Percentiles rank a stretch among this genome's conserved stretches.
These are phyloP conservation scores for Notolepis coatsorum DNA, from an alignment of 2,797 vertebrate genomes.

Conservation along the genomic window DNA sequence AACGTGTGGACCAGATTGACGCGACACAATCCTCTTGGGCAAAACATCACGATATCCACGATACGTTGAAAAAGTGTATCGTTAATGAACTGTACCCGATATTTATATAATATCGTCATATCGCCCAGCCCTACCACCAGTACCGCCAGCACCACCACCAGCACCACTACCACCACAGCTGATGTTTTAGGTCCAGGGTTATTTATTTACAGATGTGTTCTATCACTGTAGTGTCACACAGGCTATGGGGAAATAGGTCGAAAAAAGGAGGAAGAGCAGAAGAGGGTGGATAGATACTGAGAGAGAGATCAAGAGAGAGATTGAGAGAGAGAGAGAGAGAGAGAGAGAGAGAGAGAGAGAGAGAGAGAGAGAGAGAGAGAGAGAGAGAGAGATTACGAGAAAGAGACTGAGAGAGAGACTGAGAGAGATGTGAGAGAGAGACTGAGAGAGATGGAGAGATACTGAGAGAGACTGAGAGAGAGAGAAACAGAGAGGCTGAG, in stretches of 20 bases:
- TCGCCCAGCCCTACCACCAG: conserved; percentile 26
- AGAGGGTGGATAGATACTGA: conserved; percentile 24
- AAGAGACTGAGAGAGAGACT: not conserved
- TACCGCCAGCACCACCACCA: conserved; percentile 28
- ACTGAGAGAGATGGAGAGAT: not conserved
- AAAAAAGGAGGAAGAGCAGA: conserved; percentile 44
- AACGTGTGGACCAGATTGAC: no score
- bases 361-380: conserved; percentile 16
- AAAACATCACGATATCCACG: no score
- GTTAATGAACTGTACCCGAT: no score
- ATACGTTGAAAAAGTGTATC: no score
- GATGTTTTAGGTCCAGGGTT: conserved; percentile 52
- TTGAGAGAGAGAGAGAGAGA: not conserved
- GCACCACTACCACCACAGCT: conserved; percentile 38
- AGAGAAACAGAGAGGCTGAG: no score
- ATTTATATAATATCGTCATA: no score
- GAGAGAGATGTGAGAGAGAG: not conserved
- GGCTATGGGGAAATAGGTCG: conserved; percentile 45
- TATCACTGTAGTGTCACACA: conserved; percentile 41
- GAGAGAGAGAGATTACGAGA: not conserved
- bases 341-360: not conserved
- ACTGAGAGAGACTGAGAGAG: no score
- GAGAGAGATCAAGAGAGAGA: not conserved
- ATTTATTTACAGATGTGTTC: conserved; percentile 64
- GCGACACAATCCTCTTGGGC: no score